phyloP scores from a whole-genome alignment of 2,113 vertebrate species.

The Pardalotus punctatus region DNA sequence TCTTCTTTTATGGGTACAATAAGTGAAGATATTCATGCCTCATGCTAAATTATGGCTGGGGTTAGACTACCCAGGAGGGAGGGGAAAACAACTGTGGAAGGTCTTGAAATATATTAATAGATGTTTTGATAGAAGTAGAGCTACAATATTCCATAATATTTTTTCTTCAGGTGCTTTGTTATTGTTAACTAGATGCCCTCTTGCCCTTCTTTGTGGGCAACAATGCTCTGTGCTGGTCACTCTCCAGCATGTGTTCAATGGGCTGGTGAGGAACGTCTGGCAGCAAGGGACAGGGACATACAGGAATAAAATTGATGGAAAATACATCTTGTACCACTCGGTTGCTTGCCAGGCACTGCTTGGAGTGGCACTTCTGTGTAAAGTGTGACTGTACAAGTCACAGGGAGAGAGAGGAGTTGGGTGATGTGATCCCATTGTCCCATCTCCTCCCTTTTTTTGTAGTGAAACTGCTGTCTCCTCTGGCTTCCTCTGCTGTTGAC shows the following conservation, averaged over 20 bases:
- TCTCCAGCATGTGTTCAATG: no score
- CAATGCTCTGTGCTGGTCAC: not conserved
- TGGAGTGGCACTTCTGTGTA: not conserved
- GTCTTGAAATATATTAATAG: conserved; percentile 20
- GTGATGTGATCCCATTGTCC: not conserved
- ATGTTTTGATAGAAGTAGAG: not conserved
- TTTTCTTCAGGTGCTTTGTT: not conserved
- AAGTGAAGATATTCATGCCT: conserved; percentile 69
- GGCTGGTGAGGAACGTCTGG: no score
- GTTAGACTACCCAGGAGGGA: conserved; percentile 41
- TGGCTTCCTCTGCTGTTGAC: not conserved
- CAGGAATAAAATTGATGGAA: no score
- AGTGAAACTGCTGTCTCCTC: not conserved
- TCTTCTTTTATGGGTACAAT: conserved; percentile 74
- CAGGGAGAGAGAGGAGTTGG: not conserved
- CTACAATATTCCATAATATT: not conserved
- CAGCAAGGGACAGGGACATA: no score
- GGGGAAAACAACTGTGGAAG: not conserved
- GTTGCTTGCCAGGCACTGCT: not conserved
- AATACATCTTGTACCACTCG: no score
- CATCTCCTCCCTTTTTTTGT: not conserved
- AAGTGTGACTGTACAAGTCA: not conserved
- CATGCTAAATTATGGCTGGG: conserved; percentile 57
- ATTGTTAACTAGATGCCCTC: not conserved
- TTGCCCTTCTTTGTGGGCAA: not conserved